Evolutionary conservation across 2,888 invertebrate species (phyloP).

Genomic region (Ferdinandea cuprea): DNA sequence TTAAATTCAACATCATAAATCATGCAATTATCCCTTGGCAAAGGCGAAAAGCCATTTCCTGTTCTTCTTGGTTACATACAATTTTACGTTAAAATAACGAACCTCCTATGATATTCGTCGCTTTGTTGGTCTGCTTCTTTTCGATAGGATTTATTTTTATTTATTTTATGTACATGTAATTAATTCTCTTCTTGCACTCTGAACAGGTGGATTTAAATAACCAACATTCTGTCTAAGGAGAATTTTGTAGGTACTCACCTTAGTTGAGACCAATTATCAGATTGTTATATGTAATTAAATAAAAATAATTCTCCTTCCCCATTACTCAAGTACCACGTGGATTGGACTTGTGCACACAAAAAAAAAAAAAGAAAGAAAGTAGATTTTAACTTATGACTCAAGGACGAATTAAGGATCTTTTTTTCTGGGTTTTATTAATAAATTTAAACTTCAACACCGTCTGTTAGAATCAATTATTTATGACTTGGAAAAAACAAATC

Average conservation of each 20-base stretch:
- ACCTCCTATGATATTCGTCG: background rate
- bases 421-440: background rate
- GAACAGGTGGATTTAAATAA: background rate
- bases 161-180: slow-evolving; percentile 11
- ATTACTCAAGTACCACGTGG: background rate
- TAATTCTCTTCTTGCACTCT: background rate
- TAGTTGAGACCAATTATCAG: slow-evolving; percentile 13
- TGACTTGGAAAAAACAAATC: slow-evolving; percentile 26
- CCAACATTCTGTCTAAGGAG: background rate
- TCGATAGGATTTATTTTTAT: background rate
- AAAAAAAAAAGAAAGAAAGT: slow-evolving; percentile 1
- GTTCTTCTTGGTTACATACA: background rate
- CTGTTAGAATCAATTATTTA: slow-evolving; percentile 21
- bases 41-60: slow-evolving; percentile 6
- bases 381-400: slow-evolving; percentile 9
- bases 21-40: slow-evolving; percentile 3
- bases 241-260: background rate
- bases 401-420: slow-evolving; percentile 11
- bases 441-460: background rate
- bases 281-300: slow-evolving; percentile 16
- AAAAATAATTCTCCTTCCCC: background rate
- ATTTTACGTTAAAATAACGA: background rate
- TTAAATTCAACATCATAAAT: slow-evolving; percentile 4
- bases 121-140: background rate
- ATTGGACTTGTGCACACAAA: too few relatives aligned